These are phyloP conservation scores for Nymphalis urticae DNA, from an alignment of 2,888 invertebrate genomes.

Conservation along the genomic window DNA sequence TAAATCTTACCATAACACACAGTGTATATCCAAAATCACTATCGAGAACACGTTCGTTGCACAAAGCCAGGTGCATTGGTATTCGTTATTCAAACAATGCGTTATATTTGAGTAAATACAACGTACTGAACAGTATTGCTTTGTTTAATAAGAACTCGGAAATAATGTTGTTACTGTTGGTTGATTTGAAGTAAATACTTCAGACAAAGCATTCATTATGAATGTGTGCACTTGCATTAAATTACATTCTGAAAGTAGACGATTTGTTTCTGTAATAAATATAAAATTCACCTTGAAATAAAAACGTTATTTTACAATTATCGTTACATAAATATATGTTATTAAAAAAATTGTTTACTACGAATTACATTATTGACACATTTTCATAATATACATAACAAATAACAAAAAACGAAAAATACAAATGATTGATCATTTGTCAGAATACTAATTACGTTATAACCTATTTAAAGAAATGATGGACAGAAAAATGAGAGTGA, in stretches of 20 bases:
- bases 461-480: slow-evolving; percentile 54
- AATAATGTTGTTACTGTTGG: slow-evolving; percentile 48
- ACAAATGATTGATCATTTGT: slow-evolving; percentile 52
- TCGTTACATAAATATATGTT: not conserved
- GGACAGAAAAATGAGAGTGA: slow-evolving; percentile 54
- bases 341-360: not conserved
- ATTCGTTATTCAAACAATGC: slow-evolving; percentile 65
- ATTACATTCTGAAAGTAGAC: slow-evolving; percentile 15
- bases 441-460: slow-evolving; percentile 56
- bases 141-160: slow-evolving; percentile 42
- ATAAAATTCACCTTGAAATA: not conserved
- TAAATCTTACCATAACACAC: slow-evolving; percentile 48
- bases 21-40: slow-evolving; percentile 53
- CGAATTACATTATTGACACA: not conserved
- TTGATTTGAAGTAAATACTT: slow-evolving; percentile 41
- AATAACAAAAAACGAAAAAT: slow-evolving; percentile 9
- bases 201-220: slow-evolving; percentile 16
- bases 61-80: slow-evolving; percentile 52
- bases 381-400: not conserved
- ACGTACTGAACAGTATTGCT: slow-evolving; percentile 43
- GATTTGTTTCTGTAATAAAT: slow-evolving; percentile 1
- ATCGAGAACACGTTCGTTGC: slow-evolving; percentile 43
- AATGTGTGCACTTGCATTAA: slow-evolving; percentile 3
- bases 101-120: slow-evolving; percentile 46
- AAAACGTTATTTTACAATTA: not conserved